Evolutionary conservation across 2,888 invertebrate genomes (phyloP), one percentile per base, ranked within the genome.

Genomic region (Adelognathus sp.): DNA sequence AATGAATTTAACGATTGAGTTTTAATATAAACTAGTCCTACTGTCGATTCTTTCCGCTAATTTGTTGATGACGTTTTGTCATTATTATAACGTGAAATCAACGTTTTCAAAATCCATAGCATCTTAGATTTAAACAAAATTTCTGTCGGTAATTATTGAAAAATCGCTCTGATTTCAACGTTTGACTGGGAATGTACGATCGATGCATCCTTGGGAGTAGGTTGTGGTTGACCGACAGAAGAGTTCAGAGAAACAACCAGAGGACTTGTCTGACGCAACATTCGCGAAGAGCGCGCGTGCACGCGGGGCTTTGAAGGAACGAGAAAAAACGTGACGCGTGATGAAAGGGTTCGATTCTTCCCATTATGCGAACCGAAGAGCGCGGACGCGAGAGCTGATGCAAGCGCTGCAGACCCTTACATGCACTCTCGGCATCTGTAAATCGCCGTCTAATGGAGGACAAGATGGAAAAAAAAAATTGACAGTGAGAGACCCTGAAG

Each of bases 371-470:
- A 36, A 14, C 33, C 46, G 36, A 18, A 73, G 54, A 27, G 36
- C 36, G n/a, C 24, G 18, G 36, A 21, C 52, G 52, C 11, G 56
- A 16, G 11, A 39, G 18, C 64, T 76, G 70, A 76, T 50, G 76
- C 76, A 76, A 76, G 39, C 50, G 58, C 41, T 41, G 70, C 27
- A 18, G 11, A 27, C 61, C 75, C 61, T 75, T 75, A 33, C 66
- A 18, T 44, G 18, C 27, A 29, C 52, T 3, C 14, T 6, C 31
- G 56, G 9, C 52, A 36, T 54, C 64, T 16, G 58, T 50, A 33
- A 50, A 64, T 76, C 60, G 36, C 50, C 2, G 46, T 67, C 66
- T 66, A 54, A 71, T 63, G 24, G 54, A 66, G 64, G 58, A 70
- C 29, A 50, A 14, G 41, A 33, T 7, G 41, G 16, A n/a, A 31